phyloP scores from a whole-genome alignment of 2,113 vertebrate species.

The Brachionichthys hirsutus region DNA sequence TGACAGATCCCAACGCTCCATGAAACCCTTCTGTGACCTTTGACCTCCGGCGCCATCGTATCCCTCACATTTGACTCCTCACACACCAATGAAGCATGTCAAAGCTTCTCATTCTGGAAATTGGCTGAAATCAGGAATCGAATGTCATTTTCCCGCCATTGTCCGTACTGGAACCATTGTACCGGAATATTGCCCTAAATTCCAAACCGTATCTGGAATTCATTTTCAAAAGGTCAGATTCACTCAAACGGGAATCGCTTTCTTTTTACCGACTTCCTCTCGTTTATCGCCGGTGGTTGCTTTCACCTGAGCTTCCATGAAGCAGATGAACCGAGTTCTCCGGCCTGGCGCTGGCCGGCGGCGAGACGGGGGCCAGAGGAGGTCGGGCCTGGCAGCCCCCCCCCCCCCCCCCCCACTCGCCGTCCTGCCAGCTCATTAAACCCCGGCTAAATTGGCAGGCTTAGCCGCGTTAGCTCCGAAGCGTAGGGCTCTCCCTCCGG shows the following conservation, averaged over 20 bases:
- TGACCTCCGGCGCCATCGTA: background rate
- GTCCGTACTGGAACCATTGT: background rate
- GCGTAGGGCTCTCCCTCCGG: conserved; percentile 84
- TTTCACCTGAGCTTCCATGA: conserved; percentile 49
- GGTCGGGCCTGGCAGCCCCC: conserved; percentile 64
- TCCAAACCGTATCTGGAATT: conserved; percentile 1
- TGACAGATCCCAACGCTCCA: no score
- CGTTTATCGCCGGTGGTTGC: conserved; percentile 24
- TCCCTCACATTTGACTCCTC: conserved; percentile 1
- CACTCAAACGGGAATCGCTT: conserved; percentile 10
- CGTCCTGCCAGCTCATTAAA: conserved; percentile 88
- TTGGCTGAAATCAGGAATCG: background rate
- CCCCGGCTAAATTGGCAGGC: conserved; percentile 86
- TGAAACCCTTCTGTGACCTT: no score
- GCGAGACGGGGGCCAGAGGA: conserved; percentile 59
- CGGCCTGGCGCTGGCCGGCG: conserved; percentile 58
- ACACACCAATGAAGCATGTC: conserved; percentile 8
- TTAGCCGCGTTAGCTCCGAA: conserved; percentile 84
- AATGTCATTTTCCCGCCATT: background rate
- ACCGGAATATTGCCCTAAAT: background rate
- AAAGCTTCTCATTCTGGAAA: background rate
- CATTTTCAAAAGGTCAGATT: conserved; percentile 3
- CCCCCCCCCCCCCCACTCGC: conserved; percentile 56
- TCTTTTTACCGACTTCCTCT: conserved; percentile 7
- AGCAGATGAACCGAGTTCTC: conserved; percentile 67